A percentile compares a stretch with the other conserved stretches of the same genome.
These are phyloP conservation scores for Aphelinus atriplicis DNA, from an alignment of 1,140 invertebrate genomes.

Conservation along the genomic window DNA sequence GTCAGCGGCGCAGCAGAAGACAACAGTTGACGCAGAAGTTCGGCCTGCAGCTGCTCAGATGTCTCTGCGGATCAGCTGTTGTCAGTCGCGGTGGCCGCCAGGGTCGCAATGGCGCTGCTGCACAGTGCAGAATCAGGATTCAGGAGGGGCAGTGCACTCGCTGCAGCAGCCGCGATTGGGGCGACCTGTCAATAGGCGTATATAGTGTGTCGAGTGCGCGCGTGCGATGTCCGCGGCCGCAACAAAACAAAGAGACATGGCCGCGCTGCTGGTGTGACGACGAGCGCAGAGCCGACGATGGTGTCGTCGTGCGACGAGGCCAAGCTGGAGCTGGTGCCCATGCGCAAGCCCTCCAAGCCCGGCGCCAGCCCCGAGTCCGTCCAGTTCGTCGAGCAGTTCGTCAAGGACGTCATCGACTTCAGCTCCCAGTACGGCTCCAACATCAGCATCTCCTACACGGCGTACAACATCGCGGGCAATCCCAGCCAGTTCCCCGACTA, in stretches of 20 bases:
- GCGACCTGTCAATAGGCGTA: constrained; percentile 35
- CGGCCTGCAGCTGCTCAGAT: no score
- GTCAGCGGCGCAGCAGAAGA: not conserved
- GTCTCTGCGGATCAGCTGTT: no score
- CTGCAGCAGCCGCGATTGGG: not conserved
- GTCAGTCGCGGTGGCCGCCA: not conserved
- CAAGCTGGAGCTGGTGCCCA: constrained; percentile 51
- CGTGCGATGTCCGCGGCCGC: not conserved
- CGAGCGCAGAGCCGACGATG: constrained; percentile 40
- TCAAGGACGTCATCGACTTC: constrained; percentile 78
- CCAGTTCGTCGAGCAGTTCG: constrained; percentile 73
- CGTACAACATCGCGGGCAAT: constrained; percentile 83
- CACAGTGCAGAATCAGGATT: not conserved
- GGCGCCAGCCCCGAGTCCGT: constrained; percentile 45
- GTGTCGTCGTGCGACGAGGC: constrained; percentile 51
- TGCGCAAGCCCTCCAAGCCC: constrained; percentile 46
- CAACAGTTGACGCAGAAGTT: not conserved
- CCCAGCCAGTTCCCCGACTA: constrained; percentile 86
- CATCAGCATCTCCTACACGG: constrained; percentile 87
- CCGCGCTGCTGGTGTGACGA: no score
- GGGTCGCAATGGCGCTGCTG: not conserved
- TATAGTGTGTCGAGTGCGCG: not conserved
- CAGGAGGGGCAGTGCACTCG: not conserved
- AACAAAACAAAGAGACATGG: no score
- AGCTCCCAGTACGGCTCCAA: constrained; percentile 91